Evolutionary conservation across 2,888 invertebrate genomes (phyloP).

Genomic region (Chrysolina americana): DNA sequence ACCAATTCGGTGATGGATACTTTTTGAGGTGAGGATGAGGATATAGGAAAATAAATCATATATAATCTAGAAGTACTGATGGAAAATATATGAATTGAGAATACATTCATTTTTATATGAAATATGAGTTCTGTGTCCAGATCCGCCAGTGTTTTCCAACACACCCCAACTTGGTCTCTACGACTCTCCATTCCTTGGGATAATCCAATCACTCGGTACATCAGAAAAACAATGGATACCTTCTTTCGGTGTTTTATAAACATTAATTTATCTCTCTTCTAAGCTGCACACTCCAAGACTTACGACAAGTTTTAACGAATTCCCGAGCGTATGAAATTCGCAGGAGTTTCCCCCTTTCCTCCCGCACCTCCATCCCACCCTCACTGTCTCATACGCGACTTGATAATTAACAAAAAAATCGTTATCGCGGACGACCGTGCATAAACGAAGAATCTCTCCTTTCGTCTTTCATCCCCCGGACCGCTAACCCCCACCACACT

Average conservation of each 20-base stretch:
- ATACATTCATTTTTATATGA: no score
- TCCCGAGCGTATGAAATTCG: slow-evolving; percentile 54
- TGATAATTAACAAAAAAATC: slow-evolving; percentile 72
- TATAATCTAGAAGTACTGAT: no score
- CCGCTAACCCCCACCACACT: slow-evolving; percentile 47
- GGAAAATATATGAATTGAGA: no score
- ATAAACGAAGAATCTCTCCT: slow-evolving; percentile 69
- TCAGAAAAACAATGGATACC: slow-evolving; percentile 38
- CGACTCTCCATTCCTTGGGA: not conserved
- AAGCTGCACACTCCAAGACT: slow-evolving; percentile 50
- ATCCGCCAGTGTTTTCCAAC: no score
- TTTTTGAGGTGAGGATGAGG: no score
- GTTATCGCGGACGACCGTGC: slow-evolving; percentile 70
- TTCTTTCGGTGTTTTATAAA: slow-evolving; percentile 52
- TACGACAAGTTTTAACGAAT: slow-evolving; percentile 53
- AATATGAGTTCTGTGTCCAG: no score
- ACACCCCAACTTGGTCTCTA: no score
- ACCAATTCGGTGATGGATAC: no score
- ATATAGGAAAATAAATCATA: no score
- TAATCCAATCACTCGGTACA: not conserved
- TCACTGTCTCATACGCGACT: slow-evolving; percentile 69
- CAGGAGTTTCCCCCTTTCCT: slow-evolving; percentile 37
- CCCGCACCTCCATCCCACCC: slow-evolving; percentile 47
- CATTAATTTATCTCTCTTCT: slow-evolving; percentile 53
- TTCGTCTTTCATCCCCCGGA: slow-evolving; percentile 58